phyloP scores from a whole-genome alignment of 2,113 vertebrate species.

The Boulengeromyrus knoepffleri region DNA sequence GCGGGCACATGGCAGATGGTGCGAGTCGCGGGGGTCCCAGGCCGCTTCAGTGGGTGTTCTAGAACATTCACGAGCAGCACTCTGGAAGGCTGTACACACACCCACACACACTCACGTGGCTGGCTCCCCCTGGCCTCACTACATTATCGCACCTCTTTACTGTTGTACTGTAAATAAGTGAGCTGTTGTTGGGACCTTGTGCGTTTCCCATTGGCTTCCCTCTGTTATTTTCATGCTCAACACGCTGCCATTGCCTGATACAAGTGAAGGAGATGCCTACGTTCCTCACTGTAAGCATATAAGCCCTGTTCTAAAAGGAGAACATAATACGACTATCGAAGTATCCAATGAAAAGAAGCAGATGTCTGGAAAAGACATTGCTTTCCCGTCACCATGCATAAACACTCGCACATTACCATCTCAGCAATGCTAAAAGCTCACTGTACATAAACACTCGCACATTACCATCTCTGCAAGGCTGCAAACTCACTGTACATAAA shows the following conservation, averaged over 20 bases:
- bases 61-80: conserved; percentile 35
- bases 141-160: not conserved
- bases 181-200: not conserved
- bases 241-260: not conserved
- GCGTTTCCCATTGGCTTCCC: not conserved
- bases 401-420: not conserved
- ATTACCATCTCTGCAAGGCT: too few species aligned
- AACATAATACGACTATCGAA: too few species aligned
- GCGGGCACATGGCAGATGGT: conserved; percentile 64
- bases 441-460: too few species aligned
- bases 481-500: too few species aligned
- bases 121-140: not conserved
- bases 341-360: not conserved
- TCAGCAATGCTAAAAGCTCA: too few species aligned
- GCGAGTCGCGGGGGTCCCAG: conserved; percentile 50
- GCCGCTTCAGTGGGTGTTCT: conserved; percentile 47
- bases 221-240: not conserved
- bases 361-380: not conserved
- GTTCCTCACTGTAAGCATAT: not conserved
- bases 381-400: not conserved
- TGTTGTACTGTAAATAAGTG: not conserved
- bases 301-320: not conserved
- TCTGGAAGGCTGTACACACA: conserved; percentile 13
- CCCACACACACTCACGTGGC: conserved; percentile 20
- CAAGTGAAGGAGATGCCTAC: not conserved